Base-by-base conservation (phyloP, 2,113 vertebrate genomes). In the Phylloscopus trochilus region DNA sequence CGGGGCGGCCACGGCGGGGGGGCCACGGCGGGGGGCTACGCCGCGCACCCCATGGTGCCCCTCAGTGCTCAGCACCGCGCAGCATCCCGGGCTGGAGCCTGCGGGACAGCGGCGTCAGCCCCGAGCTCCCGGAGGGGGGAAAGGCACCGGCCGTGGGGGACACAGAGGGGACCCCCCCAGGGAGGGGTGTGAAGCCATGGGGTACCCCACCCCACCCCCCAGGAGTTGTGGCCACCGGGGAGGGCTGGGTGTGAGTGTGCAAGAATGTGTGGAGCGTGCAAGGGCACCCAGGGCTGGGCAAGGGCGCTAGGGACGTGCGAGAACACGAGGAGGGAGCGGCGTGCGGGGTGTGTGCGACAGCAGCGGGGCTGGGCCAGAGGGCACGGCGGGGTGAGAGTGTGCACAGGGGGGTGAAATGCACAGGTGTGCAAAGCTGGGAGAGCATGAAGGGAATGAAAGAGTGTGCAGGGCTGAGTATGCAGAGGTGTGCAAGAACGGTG, bases 1-100 rank as follows among this genome's bases (percentile, higher is more conserved):
- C 33, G 52, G 88, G 87, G 87, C 30, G 90, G 63, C 92, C 96
- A 91, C 83, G 70, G 44, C 49, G 37, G 75, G 33, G 77, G n/a
- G 41, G 74, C 56, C 74, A 79, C 84, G 85, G 85, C 74, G 84
- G 56, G 79, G 79, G 84, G 87, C 94, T 97, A 98, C 80, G 96
- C 97, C 58, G 96, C 95, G 74, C 91, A 83, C 96, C 98, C 98
- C 98, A 98, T 98, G 94, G 94, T 76, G 93, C 94, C 96, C 86
- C 95, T 98, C 91, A 96, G 87, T 87, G 93, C 89, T 68, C 87
- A 62, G 81, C 64, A 85, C 90, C 76, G 1, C 52, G 72, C 77
- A 96, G 73, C 94, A 96, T 96, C 93, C 94, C 94, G 76, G 83
- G 94, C 49, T 33, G 41, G 51, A 64, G 59, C 93, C 93, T 96